Conservation (phyloP, 2,888 invertebrate genomes). For the Rapana venosa region DNA sequence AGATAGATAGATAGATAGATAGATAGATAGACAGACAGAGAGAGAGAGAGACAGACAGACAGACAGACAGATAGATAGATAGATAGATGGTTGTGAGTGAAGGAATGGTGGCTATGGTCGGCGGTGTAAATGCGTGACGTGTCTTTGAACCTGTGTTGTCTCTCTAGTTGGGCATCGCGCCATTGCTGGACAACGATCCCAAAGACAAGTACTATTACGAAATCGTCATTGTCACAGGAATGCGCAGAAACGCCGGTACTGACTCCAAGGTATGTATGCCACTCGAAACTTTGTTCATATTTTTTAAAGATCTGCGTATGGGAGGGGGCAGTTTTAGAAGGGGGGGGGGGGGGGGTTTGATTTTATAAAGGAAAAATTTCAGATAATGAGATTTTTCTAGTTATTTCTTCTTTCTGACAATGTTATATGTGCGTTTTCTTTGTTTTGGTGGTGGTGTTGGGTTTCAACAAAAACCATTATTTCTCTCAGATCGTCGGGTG, state of each 20-base stretch:
- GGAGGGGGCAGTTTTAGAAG: neutral
- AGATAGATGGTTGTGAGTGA: too few relatives aligned
- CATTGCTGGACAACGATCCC: constrained; percentile 78
- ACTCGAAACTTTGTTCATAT: neutral
- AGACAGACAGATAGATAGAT: neutral
- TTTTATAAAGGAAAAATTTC: too few relatives aligned
- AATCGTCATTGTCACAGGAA: constrained; percentile 78
- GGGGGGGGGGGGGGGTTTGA: neutral
- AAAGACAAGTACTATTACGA: constrained; percentile 79
- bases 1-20: too few relatives aligned
- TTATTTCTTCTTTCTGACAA: too few relatives aligned
- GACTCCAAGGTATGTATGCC: constrained; percentile 72
- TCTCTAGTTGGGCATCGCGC: constrained; percentile 76
- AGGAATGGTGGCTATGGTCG: too few relatives aligned
- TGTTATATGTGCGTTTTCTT: too few relatives aligned
- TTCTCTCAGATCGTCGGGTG: too few relatives aligned
- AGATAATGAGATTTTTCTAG: too few relatives aligned
- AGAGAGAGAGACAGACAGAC: neutral
- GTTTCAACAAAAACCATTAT: too few relatives aligned
- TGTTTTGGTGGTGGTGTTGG: too few relatives aligned
- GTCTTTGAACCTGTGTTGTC: neutral
- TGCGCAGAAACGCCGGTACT: constrained; percentile 75
- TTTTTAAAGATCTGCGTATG: too few relatives aligned
- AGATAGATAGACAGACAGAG: too few relatives aligned
- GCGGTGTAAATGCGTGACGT: neutral